Percentiles rank a stretch among this genome's conserved stretches.
Evolutionary conservation across 2,888 invertebrate genomes (phyloP).

Genomic region (Chrysolina haemoptera): DNA sequence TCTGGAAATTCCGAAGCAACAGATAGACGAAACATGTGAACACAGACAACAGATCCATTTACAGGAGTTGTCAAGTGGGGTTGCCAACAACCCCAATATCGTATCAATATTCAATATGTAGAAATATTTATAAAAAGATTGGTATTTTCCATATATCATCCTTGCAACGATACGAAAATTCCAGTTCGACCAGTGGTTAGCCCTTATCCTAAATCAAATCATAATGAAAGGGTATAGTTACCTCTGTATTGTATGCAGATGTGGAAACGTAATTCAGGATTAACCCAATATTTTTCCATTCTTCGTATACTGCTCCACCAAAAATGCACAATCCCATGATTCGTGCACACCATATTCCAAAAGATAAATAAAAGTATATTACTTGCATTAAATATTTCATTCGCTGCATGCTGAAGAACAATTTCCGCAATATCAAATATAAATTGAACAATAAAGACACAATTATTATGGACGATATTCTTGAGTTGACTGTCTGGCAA

Average conservation of each 20-base stretch:
- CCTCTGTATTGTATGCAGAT: slow-evolving; percentile 77
- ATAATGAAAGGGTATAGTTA: slow-evolving; percentile 53
- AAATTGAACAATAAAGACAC: slow-evolving; percentile 80
- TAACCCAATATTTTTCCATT: slow-evolving; percentile 58
- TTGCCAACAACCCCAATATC: too few relatives aligned
- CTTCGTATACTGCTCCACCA: slow-evolving; percentile 63
- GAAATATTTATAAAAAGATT: too few relatives aligned
- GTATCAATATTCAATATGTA: too few relatives aligned
- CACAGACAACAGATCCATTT: too few relatives aligned
- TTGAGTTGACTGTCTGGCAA: slow-evolving; percentile 72
- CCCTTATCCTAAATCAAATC: too few relatives aligned
- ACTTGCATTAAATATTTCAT: slow-evolving; percentile 56
- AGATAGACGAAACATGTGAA: too few relatives aligned
- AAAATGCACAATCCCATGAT: slow-evolving; percentile 60
- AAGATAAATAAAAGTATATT: slow-evolving; percentile 61
- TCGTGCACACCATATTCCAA: slow-evolving; percentile 66
- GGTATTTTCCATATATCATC: too few relatives aligned
- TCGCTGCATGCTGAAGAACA: slow-evolving; percentile 76
- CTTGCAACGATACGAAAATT: too few relatives aligned
- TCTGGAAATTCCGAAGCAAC: too few relatives aligned
- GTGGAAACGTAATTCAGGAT: slow-evolving; percentile 77
- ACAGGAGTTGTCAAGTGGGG: too few relatives aligned
- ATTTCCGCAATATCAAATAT: slow-evolving; percentile 81
- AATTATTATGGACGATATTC: slow-evolving; percentile 76
- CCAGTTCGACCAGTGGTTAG: too few relatives aligned